Evolutionary conservation across 2,888 invertebrate species (phyloP).

Genomic region (Creontiades dilutus): DNA sequence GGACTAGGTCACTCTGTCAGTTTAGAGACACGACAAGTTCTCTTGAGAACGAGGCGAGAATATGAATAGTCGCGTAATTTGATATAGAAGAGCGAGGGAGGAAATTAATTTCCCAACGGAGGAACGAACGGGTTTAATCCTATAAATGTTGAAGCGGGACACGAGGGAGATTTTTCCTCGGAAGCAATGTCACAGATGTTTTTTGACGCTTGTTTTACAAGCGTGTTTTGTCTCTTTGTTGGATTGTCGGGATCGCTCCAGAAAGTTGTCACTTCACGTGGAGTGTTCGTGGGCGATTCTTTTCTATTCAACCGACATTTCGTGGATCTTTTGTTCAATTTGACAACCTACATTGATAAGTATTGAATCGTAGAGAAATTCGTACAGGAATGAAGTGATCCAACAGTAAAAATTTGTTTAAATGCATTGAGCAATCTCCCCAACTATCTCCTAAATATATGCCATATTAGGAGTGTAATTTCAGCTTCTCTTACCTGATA

Average conservation of each 20-base stretch:
- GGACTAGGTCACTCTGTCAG: background rate
- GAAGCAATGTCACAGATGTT: slow-evolving; percentile 15
- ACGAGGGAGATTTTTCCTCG: background rate
- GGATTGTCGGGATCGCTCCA: background rate
- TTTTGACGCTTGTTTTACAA: slow-evolving; percentile 8
- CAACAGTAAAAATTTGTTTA: no score
- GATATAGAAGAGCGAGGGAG: slow-evolving; percentile 20
- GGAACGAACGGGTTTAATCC: slow-evolving; percentile 31
- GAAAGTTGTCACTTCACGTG: no score
- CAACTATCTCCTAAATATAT: no score
- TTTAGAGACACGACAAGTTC: background rate
- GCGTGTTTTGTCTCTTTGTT: background rate
- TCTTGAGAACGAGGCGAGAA: background rate
- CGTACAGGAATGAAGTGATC: no score
- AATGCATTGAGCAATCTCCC: no score
- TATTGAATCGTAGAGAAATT: no score
- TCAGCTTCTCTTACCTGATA: no score
- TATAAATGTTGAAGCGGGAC: slow-evolving; percentile 29
- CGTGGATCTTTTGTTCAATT: no score
- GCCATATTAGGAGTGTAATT: no score
- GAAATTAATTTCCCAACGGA: slow-evolving; percentile 28
- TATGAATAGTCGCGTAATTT: slow-evolving; percentile 16
- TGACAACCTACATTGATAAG: no score
- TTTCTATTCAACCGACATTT: no score
- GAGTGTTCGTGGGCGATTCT: no score